A percentile compares a stretch with the other conserved stretches of the same genome.
phyloP scores from a whole-genome alignment of 1,140 invertebrate genomes.

The Macrobrachium nipponense region DNA sequence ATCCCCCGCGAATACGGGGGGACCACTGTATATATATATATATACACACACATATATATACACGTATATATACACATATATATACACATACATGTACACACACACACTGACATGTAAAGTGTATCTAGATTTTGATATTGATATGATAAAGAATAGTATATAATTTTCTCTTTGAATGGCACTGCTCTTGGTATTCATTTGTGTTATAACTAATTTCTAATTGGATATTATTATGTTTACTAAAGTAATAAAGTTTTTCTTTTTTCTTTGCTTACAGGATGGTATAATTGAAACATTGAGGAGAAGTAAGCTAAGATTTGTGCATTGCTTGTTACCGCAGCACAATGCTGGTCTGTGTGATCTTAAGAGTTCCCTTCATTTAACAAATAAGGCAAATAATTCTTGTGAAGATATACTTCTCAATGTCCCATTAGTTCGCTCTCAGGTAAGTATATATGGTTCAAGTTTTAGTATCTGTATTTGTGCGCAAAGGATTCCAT shows the following conservation, averaged over 20 bases:
- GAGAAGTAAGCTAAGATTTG: conserved; percentile 84
- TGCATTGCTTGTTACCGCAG: conserved; percentile 89
- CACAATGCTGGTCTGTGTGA: conserved; percentile 78
- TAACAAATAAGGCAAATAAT: conserved; percentile 60
- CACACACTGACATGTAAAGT: no score
- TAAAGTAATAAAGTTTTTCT: conserved; percentile 64
- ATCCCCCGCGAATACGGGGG: no score
- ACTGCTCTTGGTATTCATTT: no score
- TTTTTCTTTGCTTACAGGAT: conserved; percentile 73
- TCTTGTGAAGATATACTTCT: conserved; percentile 76
- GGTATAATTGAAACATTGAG: conserved; percentile 88
- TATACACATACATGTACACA: no score
- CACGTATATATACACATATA: no score
- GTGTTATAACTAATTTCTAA: no score
- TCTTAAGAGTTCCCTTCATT: conserved; percentile 64
- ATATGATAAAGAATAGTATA: no score
- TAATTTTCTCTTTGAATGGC: not conserved
- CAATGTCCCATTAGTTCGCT: conserved; percentile 88
- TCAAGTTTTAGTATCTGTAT: not conserved
- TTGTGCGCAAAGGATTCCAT: not conserved
- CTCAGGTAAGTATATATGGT: conserved; percentile 75
- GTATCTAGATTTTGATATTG: no score
- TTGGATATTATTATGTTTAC: no score
- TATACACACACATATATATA: no score
- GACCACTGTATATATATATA: conserved; percentile 34